Percentiles rank a stretch among this genome's conserved stretches.
phyloP scores from a whole-genome alignment of 2,888 invertebrate genomes.

The Protonemura montana region DNA sequence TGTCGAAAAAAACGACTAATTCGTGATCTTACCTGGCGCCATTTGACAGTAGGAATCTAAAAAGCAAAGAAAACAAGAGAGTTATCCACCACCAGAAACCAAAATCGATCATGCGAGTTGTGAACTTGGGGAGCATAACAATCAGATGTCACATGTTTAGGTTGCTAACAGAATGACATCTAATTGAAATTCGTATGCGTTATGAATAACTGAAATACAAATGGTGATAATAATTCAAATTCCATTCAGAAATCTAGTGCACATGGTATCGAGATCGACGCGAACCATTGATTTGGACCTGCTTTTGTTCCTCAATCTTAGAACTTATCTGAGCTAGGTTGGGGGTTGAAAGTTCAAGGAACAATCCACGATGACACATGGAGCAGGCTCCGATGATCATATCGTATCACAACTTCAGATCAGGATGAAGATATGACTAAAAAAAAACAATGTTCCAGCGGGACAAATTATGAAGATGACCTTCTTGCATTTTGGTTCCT shows the following conservation, averaged over 20 bases:
- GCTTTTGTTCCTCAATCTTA: neutral
- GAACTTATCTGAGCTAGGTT: neutral
- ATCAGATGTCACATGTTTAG: neutral
- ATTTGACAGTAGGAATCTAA: conserved; percentile 52
- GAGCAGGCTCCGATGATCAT: neutral
- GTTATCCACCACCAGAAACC: conserved; percentile 40
- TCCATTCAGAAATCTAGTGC: too few relatives aligned
- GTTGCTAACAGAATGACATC: too few relatives aligned
- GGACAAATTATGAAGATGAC: too few relatives aligned
- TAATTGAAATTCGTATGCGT: too few relatives aligned
- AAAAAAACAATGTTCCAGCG: neutral
- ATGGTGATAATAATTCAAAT: too few relatives aligned
- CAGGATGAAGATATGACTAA: neutral
- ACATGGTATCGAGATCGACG: neutral
- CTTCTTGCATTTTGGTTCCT: too few relatives aligned
- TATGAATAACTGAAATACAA: too few relatives aligned
- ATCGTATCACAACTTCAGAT: neutral
- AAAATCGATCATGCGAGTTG: too few relatives aligned
- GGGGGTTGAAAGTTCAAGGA: neutral
- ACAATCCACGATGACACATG: neutral
- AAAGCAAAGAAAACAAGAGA: conserved; percentile 48
- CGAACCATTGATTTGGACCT: neutral
- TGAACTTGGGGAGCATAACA: neutral
- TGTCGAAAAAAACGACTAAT: neutral
- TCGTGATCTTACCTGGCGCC: conserved; percentile 52